Base-by-base conservation (phyloP, 1,140 invertebrate genomes). In the Sminthurinus signatus region DNA sequence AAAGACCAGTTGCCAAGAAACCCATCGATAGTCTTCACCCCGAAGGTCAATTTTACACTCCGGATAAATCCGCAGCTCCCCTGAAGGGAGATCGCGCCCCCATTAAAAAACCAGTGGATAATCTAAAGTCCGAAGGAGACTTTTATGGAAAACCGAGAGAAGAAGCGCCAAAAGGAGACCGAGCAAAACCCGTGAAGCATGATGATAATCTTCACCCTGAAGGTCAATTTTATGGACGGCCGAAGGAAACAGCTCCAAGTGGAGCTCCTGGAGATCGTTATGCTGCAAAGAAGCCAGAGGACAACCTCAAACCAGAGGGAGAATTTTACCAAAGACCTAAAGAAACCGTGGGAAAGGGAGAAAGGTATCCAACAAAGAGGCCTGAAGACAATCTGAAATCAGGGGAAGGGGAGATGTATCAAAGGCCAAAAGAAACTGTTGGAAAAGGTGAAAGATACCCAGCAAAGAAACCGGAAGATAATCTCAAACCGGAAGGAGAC, bases 401-500 rank as follows among this genome's bases (percentile, higher is more conserved):
- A 1, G n/a, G n/a, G n/a, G 73, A 74, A 57, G 73, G 43, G 29
- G 43, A 48, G 17, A 62, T 66, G 21, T 43, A 46, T 23, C 14
- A 36, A 3, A 55, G 25, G 21, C 55, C 60, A 8, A 60, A 60
- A 10, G 44, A 62, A 42, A 61, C 51, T 21, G 32, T 60, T 36
- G 43, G 56, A 28, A 31, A 36, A 32, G 74, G 71, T 2, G 75
- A 75, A 60, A 61, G 74, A 60, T 52, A 48, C 23, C 57, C 60
- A 70, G 77, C 83, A 17, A 81, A 81, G 15, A 83, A 81, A 74
- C 81, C 81, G 1, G 73, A 80, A 61, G 81, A 83, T 60, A 81
- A 82, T 68, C 65, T 81, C 0, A 63, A 73, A 31, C 75, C 77
- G 0, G 79, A 80, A 68, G 80, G 81, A 12, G 52, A 61, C 4